Conservation (phyloP, 1,140 invertebrate species). For the Drosophila parabipectinata region DNA sequence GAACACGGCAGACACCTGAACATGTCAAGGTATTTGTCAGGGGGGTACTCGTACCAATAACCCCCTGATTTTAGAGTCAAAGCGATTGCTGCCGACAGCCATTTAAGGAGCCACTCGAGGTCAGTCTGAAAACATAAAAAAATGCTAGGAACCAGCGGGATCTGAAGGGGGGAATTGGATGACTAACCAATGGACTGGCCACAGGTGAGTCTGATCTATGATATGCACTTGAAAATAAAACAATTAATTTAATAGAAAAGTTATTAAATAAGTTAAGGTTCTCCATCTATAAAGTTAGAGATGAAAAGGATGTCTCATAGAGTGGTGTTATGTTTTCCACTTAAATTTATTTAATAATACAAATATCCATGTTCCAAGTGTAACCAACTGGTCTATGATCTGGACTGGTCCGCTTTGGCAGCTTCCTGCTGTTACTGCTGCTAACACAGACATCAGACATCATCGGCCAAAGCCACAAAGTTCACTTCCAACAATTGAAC, state of each 20-base stretch:
- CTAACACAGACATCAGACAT: constrained; percentile 68
- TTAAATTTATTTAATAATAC: background rate
- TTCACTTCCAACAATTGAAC: constrained; percentile 65
- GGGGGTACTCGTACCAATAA: background rate
- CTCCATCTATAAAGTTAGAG: no score
- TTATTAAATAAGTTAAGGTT: no score
- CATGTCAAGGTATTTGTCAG: constrained; percentile 72
- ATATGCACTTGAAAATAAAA: constrained; percentile 7
- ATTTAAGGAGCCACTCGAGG: constrained; percentile 67
- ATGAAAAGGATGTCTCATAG: no score
- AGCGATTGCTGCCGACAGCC: constrained; percentile 55
- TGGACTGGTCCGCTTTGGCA: constrained; percentile 14
- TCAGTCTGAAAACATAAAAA: constrained; percentile 31
- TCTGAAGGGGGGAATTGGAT: constrained; percentile 10
- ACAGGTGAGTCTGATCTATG: constrained; percentile 48
- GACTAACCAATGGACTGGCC: constrained; percentile 49
- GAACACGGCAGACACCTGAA: constrained; percentile 61
- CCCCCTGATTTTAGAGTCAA: constrained; percentile 34
- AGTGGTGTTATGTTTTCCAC: background rate
- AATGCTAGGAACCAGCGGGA: background rate
- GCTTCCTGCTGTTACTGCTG: constrained; percentile 68
- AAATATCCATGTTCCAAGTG: constrained; percentile 11
- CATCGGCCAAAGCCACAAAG: constrained; percentile 63
- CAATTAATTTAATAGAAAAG: background rate
- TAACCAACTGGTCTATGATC: constrained; percentile 43